Evolutionary conservation across 2,113 vertebrate species (phyloP).

Genomic region (Amphiprion ocellaris): DNA sequence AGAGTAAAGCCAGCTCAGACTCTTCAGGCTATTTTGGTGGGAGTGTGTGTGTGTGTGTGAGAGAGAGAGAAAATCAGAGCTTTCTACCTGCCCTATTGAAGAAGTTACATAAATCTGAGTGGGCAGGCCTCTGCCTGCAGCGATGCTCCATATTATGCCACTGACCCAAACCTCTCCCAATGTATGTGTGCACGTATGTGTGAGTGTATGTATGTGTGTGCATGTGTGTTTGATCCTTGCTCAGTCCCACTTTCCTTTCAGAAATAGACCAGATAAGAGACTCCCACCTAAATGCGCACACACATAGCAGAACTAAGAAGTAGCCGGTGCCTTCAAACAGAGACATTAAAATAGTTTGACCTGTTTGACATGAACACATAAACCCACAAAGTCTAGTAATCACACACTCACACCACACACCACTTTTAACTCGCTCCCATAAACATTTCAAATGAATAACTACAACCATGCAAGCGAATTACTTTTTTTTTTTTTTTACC

Average conservation of each 20-base stretch:
- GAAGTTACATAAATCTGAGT: slow-evolving; percentile 80
- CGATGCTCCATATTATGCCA: slow-evolving; percentile 62
- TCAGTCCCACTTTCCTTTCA: slow-evolving; percentile 45
- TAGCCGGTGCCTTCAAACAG: slow-evolving; percentile 36
- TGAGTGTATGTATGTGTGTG: slow-evolving; percentile 29
- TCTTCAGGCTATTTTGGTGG: slow-evolving; percentile 67
- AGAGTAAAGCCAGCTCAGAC: slow-evolving; percentile 50
- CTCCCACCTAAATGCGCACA: slow-evolving; percentile 25
- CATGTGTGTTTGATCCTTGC: slow-evolving; percentile 45
- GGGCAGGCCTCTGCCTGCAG: slow-evolving; percentile 73
- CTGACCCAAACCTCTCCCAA: slow-evolving; percentile 53
- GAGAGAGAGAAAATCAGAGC: slow-evolving; percentile 11
- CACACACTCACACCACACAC: slow-evolving; percentile 20
- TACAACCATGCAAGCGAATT: background rate
- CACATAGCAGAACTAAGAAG: slow-evolving; percentile 35
- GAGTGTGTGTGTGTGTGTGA: slow-evolving; percentile 31
- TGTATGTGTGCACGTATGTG: slow-evolving; percentile 43
- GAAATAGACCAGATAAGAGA: slow-evolving; percentile 64
- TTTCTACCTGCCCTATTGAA: slow-evolving; percentile 70
- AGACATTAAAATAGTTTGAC: slow-evolving; percentile 67
- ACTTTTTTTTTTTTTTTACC: slow-evolving; percentile 5
- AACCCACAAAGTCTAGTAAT: slow-evolving; percentile 27
- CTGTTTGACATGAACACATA: slow-evolving; percentile 41
- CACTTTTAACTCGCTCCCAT: slow-evolving; percentile 5
- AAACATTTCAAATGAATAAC: slow-evolving; percentile 24